Percentiles rank a stretch among this genome's conserved stretches.
Conservation (phyloP, 1,140 invertebrate genomes). For the Phymastichus coffea region DNA sequence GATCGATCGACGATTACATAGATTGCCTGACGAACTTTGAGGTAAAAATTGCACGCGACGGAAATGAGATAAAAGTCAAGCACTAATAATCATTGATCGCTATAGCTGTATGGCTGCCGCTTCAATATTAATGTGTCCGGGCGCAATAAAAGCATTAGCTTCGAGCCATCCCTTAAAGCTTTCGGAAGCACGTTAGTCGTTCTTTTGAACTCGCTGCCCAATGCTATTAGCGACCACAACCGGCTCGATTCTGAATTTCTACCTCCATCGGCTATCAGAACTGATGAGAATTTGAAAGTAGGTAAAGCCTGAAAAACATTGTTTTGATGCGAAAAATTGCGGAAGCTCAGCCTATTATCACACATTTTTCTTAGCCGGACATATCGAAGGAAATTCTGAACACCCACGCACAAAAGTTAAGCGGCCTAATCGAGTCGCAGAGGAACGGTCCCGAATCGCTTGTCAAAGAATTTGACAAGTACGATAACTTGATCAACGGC, state of each 20-base stretch:
- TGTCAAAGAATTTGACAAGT: slow-evolving; percentile 78
- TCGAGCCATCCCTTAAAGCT: slow-evolving; percentile 78
- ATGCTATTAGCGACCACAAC: slow-evolving; percentile 12
- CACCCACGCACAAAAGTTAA: slow-evolving; percentile 60
- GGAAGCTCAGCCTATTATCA: not conserved
- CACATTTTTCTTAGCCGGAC: slow-evolving; percentile 65
- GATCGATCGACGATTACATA: slow-evolving; percentile 77
- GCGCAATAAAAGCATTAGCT: slow-evolving; percentile 68
- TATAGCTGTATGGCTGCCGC: too few relatives aligned
- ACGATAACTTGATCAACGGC: slow-evolving; percentile 76
- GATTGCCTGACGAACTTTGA: slow-evolving; percentile 74
- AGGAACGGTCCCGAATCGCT: slow-evolving; percentile 66
- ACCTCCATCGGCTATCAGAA: not conserved
- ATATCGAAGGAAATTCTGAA: slow-evolving; percentile 67
- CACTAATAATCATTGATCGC: too few relatives aligned
- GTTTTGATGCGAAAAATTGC: not conserved
- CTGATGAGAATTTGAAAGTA: not conserved
- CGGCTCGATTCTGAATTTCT: slow-evolving; percentile 28
- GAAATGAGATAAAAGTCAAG: not conserved
- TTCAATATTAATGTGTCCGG: slow-evolving; percentile 73
- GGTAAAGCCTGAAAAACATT: not conserved
- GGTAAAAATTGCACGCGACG: slow-evolving; percentile 56
- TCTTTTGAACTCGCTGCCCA: slow-evolving; percentile 62
- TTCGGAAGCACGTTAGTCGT: slow-evolving; percentile 71
- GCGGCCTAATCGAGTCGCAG: slow-evolving; percentile 67